phyloP scores from a whole-genome alignment of 2,888 invertebrate genomes.

The Amphipoea oculea region DNA sequence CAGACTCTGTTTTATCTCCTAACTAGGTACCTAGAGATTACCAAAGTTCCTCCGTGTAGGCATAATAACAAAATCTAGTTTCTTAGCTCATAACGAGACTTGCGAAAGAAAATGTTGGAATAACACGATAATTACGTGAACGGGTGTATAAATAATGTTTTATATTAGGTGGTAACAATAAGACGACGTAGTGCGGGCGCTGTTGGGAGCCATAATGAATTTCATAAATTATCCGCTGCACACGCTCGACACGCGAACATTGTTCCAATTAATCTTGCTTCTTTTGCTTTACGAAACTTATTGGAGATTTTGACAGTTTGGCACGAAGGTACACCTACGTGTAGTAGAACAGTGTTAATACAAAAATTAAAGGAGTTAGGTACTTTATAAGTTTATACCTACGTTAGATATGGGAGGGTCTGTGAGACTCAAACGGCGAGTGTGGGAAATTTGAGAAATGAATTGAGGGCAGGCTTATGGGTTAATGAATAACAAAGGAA shows the following conservation, averaged over 20 bases:
- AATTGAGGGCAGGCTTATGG: not conserved
- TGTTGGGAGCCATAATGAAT: conserved; percentile 69
- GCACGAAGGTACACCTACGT: conserved; percentile 43
- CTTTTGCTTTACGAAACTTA: conserved; percentile 64
- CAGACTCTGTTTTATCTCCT: conserved; percentile 35
- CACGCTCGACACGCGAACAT: conserved; percentile 66
- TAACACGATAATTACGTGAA: conserved; percentile 62
- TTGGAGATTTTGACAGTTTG: conserved; percentile 66
- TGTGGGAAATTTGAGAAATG: not conserved
- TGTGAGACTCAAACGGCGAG: not conserved
- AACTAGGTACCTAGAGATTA: conserved; percentile 43
- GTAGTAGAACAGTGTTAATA: conserved; percentile 16
- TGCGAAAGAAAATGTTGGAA: conserved; percentile 53
- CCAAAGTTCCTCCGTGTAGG: conserved; percentile 48
- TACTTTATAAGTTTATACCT: not conserved
- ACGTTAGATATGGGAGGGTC: not conserved
- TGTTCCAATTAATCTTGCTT: conserved; percentile 67
- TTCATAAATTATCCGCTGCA: conserved; percentile 71
- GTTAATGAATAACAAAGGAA: not conserved
- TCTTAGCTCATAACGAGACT: conserved; percentile 55
- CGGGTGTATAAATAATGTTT: conserved; percentile 64
- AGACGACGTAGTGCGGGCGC: conserved; percentile 51
- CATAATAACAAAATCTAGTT: conserved; percentile 59
- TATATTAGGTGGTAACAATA: conserved; percentile 65
- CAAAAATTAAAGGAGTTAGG: not conserved